These are phyloP conservation scores for Eutrigla gurnardus DNA, from an alignment of 2,797 vertebrate species.

Conservation along the genomic window DNA sequence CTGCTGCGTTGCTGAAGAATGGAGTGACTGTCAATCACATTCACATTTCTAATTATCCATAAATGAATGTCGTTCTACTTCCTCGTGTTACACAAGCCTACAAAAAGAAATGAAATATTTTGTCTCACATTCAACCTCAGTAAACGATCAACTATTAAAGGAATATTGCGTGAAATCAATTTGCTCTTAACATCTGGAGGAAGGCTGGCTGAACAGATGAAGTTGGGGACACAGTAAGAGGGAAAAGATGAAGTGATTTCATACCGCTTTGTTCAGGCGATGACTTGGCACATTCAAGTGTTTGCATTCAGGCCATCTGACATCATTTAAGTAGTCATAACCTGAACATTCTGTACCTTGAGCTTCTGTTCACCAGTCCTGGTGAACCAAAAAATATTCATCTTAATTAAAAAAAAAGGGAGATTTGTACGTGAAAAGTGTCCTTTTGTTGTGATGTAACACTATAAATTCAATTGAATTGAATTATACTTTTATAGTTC, in stretches of 20 bases:
- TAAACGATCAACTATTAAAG: constrained; percentile 10
- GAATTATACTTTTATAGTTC: neutral
- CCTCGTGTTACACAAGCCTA: constrained; percentile 11
- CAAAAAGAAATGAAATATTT: constrained; percentile 16
- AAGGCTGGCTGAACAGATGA: neutral
- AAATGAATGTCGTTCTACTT: constrained; percentile 4
- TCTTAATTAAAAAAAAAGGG: constrained; percentile 45
- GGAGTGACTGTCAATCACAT: neutral
- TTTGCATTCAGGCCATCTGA: constrained; percentile 4
- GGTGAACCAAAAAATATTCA: constrained; percentile 10
- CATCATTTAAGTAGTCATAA: neutral
- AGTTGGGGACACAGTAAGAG: neutral
- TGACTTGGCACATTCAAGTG: neutral
- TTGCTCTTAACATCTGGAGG: neutral
- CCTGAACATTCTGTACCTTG: neutral
- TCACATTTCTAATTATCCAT: constrained; percentile 27
- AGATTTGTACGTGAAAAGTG: no score
- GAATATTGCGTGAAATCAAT: constrained; percentile 10
- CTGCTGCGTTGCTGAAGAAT: neutral
- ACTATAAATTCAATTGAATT: no score
- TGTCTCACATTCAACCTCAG: neutral
- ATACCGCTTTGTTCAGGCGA: neutral
- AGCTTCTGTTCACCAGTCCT: neutral
- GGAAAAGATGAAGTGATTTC: neutral
- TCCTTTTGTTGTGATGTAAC: no score